Evolutionary conservation across 1,140 invertebrate genomes (phyloP), one percentile per base, ranked within the genome.

Genomic region (Magallana gigas): DNA sequence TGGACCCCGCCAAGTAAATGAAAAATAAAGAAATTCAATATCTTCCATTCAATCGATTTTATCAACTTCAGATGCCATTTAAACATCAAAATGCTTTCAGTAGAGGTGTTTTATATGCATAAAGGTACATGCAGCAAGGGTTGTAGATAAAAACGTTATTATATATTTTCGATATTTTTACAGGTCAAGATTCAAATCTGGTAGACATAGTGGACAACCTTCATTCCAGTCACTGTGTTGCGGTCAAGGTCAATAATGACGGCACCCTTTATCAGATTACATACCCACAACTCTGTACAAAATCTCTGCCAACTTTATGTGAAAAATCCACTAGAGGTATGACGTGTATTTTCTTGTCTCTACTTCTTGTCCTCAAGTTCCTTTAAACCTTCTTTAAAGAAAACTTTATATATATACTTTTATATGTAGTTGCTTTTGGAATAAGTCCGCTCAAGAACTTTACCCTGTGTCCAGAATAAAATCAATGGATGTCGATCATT

Each of bases 221-320:
- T 6, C 68, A 71, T 23, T 71, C 68, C 68, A 29, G 0, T 29
- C 68, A 71, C 23, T 71, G 68, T 71, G 68, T 71, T 12, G 68
- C 68, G 68, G 68, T 71, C 3, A 71, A 71, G 18, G 68, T 71
- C 8, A 71, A 71, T 36, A 8, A 71, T 29, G 68, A 71, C 36
- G 68, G 68, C 1, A 71, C 68, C 12, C 8, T 71, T 9, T 71
- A 11, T 23, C 18, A 18, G 1, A 71, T 71, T 8, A 23, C 68
- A 71, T 71, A 71, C 36, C 68, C 68, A 8, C 68, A 71, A 36
- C 68, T 71, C 18, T 71, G 68, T 71, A 29, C 68, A 23, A 71
- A 23, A 29, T 9, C 18, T 29, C 8, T 71, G 68, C 68, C 68
- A 1, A 29, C 68, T 11, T 23, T 71, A 71, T 71, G 68, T 71